These are phyloP conservation scores for Holacanthella duospinosa DNA, from an alignment of 2,888 invertebrate species.

Conservation along the genomic window DNA sequence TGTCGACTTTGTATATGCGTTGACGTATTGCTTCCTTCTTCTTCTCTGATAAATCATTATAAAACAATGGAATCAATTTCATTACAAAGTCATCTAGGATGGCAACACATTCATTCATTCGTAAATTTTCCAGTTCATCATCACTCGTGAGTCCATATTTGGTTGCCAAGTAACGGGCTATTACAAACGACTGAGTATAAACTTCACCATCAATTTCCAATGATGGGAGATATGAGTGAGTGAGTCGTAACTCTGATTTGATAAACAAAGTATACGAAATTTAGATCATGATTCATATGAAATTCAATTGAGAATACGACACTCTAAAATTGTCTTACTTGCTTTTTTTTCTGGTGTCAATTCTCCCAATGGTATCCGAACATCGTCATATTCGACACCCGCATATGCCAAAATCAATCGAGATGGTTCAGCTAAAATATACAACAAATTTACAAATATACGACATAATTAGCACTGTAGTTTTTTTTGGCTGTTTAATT, in stretches of 20 bases:
- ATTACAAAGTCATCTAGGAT: slow-evolving; percentile 13
- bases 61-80: background rate
- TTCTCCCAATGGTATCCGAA: slow-evolving; percentile 28
- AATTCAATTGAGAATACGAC: background rate
- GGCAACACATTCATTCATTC: slow-evolving; percentile 29
- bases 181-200: slow-evolving; percentile 35
- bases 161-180: slow-evolving; percentile 37
- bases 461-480: too few species aligned
- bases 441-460: too few species aligned
- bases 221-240: slow-evolving; percentile 38
- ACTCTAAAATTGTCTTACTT: slow-evolving; percentile 13
- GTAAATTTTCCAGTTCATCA: slow-evolving; percentile 21
- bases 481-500: too few species aligned
- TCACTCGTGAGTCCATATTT: slow-evolving; percentile 25
- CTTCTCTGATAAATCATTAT: background rate
- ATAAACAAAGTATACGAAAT: background rate
- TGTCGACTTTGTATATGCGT: background rate
- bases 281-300: background rate
- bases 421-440: slow-evolving; percentile 35
- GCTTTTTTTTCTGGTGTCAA: slow-evolving; percentile 19
- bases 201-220: slow-evolving; percentile 37
- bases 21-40: background rate
- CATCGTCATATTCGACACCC: slow-evolving; percentile 43
- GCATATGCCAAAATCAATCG: slow-evolving; percentile 41
- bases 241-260: background rate